These are phyloP conservation scores for Chalcosyrphus nemorum DNA, from an alignment of 2,888 invertebrate species.

Conservation along the genomic window DNA sequence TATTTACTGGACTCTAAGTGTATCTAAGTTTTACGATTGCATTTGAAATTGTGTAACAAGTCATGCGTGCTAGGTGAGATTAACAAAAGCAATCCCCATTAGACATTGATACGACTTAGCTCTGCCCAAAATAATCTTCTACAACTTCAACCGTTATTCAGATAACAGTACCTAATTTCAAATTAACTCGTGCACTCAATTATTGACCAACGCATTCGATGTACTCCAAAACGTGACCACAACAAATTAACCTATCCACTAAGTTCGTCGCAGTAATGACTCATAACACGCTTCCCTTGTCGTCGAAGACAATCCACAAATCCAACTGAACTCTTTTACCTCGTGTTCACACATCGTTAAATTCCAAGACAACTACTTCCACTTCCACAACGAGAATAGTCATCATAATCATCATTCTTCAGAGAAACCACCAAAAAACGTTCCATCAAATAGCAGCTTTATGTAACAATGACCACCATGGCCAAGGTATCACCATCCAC, in stretches of 20 bases:
- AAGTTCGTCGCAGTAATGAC: neutral
- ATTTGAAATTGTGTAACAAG: neutral
- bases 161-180: neutral
- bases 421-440: conserved; percentile 20
- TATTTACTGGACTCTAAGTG: too few species aligned
- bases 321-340: neutral
- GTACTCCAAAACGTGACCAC: conserved; percentile 15
- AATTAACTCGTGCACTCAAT: neutral
- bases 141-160: neutral
- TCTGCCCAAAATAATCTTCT: neutral
- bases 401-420: conserved; percentile 33
- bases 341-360: conserved; percentile 48
- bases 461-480: conserved; percentile 79
- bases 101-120: neutral
- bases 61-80: neutral
- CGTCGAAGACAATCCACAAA: neutral
- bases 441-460: conserved; percentile 28
- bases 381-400: conserved; percentile 14
- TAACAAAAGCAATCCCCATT: neutral
- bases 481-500: conserved; percentile 74
- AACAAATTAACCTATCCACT: neutral
- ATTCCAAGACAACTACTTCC: conserved; percentile 12
- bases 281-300: conserved; percentile 1
- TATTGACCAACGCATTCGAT: neutral
- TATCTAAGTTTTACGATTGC: too few species aligned